phyloP scores from a whole-genome alignment of 1,140 invertebrate genomes.

The Apis laboriosa region DNA sequence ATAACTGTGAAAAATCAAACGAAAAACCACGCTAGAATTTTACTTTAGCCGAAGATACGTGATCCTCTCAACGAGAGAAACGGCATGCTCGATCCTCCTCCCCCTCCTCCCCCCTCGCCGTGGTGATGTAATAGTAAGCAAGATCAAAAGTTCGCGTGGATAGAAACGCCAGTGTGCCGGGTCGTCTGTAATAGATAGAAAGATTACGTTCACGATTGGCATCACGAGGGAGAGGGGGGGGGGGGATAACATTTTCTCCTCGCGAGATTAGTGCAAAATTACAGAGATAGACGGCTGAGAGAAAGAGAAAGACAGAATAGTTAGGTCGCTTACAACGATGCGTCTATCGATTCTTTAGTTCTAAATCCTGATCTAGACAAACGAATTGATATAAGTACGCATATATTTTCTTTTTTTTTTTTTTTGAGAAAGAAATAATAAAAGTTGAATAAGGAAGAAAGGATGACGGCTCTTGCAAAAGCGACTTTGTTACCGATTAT shows the following conservation, averaged over 20 bases:
- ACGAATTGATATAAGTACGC: too few species aligned
- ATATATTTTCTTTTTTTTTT: too few species aligned
- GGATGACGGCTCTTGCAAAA: too few species aligned
- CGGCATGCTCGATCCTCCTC: not conserved
- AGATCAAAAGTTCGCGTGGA: conserved; percentile 60
- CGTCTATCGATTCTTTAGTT: too few species aligned
- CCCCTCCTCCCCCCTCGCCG: not conserved
- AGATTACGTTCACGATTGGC: conserved; percentile 76
- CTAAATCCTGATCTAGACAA: too few species aligned
- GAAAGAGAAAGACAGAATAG: not conserved
- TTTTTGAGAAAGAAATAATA: too few species aligned
- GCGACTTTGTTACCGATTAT: too few species aligned
- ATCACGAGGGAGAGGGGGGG: conserved; percentile 68
- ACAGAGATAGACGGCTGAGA: conserved; percentile 59
- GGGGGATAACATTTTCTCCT: conserved; percentile 73
- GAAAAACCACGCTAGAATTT: conserved; percentile 11
- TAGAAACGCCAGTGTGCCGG: conserved; percentile 1
- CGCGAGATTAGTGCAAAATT: conserved; percentile 77
- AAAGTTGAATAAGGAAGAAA: too few species aligned
- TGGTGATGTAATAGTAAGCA: conserved; percentile 50
- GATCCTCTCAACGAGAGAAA: conserved; percentile 22
- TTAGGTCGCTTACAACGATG: not conserved
- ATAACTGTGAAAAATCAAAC: conserved; percentile 3
- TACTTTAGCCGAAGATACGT: not conserved
- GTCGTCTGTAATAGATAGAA: conserved; percentile 71